Evolutionary conservation across 2,888 invertebrate species (phyloP).

Genomic region (Meghimatium bilineatum): DNA sequence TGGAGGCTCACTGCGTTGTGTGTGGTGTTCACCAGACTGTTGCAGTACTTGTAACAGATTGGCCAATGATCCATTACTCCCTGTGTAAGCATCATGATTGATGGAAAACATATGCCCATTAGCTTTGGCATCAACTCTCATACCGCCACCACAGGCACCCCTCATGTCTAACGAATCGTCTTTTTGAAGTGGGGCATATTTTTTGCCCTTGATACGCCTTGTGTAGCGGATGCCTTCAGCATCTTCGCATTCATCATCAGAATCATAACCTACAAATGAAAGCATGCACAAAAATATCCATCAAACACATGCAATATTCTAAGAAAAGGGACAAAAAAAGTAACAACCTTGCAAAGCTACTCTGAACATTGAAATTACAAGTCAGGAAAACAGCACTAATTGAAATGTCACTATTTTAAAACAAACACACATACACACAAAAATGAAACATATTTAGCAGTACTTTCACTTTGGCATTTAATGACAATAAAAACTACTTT

Average conservation of each 20-base stretch:
- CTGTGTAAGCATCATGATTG: constrained; percentile 38
- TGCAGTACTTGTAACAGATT: constrained; percentile 22
- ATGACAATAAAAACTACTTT: not conserved
- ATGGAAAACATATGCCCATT: constrained; percentile 44
- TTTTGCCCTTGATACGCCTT: constrained; percentile 70
- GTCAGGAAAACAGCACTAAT: not conserved
- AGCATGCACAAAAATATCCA: constrained; percentile 58
- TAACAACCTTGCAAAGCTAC: constrained; percentile 24
- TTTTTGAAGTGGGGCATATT: constrained; percentile 70
- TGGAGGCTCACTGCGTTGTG: constrained; percentile 60
- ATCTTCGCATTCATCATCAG: constrained; percentile 72
- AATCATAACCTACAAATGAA: constrained; percentile 73
- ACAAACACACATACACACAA: not conserved
- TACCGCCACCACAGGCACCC: constrained; percentile 44
- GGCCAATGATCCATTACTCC: constrained; percentile 39
- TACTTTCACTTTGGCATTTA: not conserved
- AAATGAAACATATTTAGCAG: not conserved
- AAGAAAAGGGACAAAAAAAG: constrained; percentile 41
- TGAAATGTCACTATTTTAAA: not conserved
- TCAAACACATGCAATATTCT: constrained; percentile 43
- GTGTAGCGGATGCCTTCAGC: constrained; percentile 64
- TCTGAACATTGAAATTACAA: constrained; percentile 2
- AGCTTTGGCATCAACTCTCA: constrained; percentile 31
- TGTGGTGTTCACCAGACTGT: constrained; percentile 44
- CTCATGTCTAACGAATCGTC: constrained; percentile 67